A percentile compares a stretch with the other conserved stretches of the same genome.
phyloP scores from a whole-genome alignment of 2,113 vertebrate species.

The Camelus bactrianus region DNA sequence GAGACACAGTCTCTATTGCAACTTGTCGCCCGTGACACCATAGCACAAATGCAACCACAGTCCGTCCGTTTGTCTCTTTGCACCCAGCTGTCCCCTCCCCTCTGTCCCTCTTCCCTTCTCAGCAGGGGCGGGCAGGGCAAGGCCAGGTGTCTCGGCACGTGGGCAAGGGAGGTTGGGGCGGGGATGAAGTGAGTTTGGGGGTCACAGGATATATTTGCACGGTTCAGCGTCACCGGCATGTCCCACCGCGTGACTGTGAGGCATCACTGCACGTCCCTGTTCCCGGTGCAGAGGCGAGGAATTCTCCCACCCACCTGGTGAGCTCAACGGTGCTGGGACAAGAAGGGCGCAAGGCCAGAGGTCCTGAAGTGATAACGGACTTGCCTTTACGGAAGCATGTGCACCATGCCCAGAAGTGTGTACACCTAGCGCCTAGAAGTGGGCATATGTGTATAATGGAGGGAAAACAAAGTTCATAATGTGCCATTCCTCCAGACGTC shows the following conservation, averaged over 20 bases:
- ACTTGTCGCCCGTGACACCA: background rate
- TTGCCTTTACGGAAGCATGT: background rate
- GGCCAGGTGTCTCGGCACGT: background rate
- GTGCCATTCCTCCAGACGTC: background rate
- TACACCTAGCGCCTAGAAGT: background rate
- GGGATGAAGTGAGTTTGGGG: background rate
- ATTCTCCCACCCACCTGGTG: background rate
- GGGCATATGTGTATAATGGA: too few relatives aligned
- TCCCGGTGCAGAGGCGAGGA: background rate
- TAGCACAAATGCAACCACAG: background rate
- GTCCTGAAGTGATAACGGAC: background rate
- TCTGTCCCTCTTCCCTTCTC: background rate
- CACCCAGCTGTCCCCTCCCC: background rate
- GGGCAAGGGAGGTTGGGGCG: background rate
- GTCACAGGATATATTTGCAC: background rate
- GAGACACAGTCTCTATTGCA: background rate
- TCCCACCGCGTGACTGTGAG: background rate
- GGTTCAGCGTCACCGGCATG: background rate
- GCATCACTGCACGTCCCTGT: fast-evolving
- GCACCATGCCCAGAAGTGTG: fast-evolving
- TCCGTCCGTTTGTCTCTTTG: background rate
- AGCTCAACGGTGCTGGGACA: background rate
- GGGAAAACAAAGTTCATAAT: background rate
- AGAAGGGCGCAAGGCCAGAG: background rate
- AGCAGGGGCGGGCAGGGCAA: background rate